These are phyloP conservation scores for Protophormia terraenovae DNA, from an alignment of 2,888 invertebrate species.

Conservation along the genomic window DNA sequence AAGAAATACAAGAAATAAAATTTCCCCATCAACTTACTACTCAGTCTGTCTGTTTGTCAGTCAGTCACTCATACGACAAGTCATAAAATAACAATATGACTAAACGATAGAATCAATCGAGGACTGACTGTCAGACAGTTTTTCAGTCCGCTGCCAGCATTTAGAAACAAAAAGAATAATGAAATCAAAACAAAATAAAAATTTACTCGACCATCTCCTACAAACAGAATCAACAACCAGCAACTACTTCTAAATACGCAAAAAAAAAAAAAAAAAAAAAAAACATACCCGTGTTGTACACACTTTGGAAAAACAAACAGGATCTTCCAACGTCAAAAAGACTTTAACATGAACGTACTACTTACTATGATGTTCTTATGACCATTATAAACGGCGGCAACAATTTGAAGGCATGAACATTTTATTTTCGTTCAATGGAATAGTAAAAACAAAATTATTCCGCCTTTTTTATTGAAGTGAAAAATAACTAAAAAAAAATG, in stretches of 20 bases:
- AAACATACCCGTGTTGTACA: not conserved
- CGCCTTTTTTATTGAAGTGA: slow-evolving; percentile 29
- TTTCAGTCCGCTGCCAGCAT: not conserved
- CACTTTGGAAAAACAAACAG: not conserved
- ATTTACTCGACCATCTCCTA: slow-evolving; percentile 35
- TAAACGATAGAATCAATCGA: not conserved
- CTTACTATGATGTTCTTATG: too few species aligned
- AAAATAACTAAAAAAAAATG: slow-evolving; percentile 17
- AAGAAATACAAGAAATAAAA: slow-evolving; percentile 43
- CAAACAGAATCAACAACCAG: not conserved
- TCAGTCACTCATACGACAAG: slow-evolving; percentile 27
- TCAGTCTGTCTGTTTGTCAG: not conserved
- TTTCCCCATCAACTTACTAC: slow-evolving; percentile 8
- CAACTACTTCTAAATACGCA: not conserved
- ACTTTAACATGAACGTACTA: not conserved
- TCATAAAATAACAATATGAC: slow-evolving; percentile 45
- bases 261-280: not conserved
- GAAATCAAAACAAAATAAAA: slow-evolving; percentile 47
- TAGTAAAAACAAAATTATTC: not conserved
- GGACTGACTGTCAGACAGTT: not conserved
- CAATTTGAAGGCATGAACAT: not conserved
- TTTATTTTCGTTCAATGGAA: not conserved
- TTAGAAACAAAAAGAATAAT: slow-evolving; percentile 39
- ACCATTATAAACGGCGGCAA: too few species aligned
- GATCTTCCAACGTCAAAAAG: not conserved